These are phyloP conservation scores for Eurois occulta DNA, from an alignment of 2,888 invertebrate genomes.

Conservation along the genomic window DNA sequence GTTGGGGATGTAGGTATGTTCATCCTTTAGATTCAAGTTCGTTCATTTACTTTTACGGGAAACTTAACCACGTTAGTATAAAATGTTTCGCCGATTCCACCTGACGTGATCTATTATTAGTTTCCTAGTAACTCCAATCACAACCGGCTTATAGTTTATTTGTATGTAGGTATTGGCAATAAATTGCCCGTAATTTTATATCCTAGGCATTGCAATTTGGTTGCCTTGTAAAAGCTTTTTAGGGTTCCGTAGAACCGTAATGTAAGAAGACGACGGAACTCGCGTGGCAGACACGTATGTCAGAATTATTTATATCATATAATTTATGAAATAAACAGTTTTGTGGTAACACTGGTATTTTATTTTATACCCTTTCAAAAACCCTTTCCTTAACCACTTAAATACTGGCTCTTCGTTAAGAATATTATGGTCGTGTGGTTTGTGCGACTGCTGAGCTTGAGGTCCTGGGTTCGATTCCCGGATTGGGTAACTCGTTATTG, in stretches of 20 bases:
- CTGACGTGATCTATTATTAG: neutral
- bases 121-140: constrained; percentile 27
- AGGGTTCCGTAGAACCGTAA: constrained; percentile 50
- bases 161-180: constrained; percentile 42
- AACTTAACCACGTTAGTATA: constrained; percentile 2
- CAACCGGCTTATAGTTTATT: constrained; percentile 33
- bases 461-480: neutral
- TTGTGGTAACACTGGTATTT: constrained; percentile 56
- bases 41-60: neutral
- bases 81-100: neutral
- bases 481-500: neutral
- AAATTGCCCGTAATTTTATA: constrained; percentile 52
- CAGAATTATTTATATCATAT: constrained; percentile 54
- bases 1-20: neutral
- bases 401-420: neutral
- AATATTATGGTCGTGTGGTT: neutral
- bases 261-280: constrained; percentile 51
- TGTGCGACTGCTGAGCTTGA: neutral
- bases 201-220: constrained; percentile 59
- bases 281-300: constrained; percentile 48
- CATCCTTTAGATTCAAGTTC: neutral
- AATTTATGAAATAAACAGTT: constrained; percentile 65
- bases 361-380: constrained; percentile 11
- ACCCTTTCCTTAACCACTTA: neutral
- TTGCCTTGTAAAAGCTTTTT: constrained; percentile 63